These are phyloP conservation scores for Latrodectus elegans DNA, from an alignment of 2,888 invertebrate species.

Conservation along the genomic window DNA sequence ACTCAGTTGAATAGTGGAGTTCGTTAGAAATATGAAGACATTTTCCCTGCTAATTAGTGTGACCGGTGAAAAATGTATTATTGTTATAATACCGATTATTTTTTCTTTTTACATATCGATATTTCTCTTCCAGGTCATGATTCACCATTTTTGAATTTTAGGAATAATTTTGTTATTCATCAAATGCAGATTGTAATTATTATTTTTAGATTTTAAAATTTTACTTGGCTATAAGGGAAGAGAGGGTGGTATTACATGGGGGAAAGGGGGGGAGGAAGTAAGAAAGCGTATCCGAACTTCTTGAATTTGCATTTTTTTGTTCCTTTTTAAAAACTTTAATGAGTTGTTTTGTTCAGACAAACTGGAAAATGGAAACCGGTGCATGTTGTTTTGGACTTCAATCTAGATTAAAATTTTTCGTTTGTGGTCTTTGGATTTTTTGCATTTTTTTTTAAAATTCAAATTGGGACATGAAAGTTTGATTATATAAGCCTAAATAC, in stretches of 20 bases:
- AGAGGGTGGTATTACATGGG: too few species aligned
- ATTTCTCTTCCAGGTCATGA: slow-evolving; percentile 8
- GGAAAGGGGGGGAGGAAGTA: too few species aligned
- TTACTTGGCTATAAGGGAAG: background rate
- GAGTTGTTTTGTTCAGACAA: background rate
- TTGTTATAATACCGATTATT: background rate
- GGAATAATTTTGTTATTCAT: background rate
- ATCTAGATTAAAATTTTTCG: background rate
- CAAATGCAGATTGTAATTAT: slow-evolving; percentile 11
- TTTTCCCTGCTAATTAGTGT: slow-evolving; percentile 35
- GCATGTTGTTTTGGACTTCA: background rate
- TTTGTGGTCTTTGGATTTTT: background rate
- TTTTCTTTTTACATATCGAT: background rate
- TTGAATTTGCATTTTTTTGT: background rate
- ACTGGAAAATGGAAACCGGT: background rate
- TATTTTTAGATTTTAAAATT: slow-evolving; percentile 15
- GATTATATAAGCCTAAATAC: too few species aligned
- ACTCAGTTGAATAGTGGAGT: background rate
- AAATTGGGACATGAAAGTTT: too few species aligned
- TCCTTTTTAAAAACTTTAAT: background rate
- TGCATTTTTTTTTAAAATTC: background rate
- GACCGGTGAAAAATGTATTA: slow-evolving; percentile 18
- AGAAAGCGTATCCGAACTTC: too few species aligned
- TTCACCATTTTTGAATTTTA: background rate
- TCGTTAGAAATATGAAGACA: slow-evolving; percentile 45